Base-by-base conservation (phyloP, 2,797 vertebrate species). In the Gallirallus australis region DNA sequence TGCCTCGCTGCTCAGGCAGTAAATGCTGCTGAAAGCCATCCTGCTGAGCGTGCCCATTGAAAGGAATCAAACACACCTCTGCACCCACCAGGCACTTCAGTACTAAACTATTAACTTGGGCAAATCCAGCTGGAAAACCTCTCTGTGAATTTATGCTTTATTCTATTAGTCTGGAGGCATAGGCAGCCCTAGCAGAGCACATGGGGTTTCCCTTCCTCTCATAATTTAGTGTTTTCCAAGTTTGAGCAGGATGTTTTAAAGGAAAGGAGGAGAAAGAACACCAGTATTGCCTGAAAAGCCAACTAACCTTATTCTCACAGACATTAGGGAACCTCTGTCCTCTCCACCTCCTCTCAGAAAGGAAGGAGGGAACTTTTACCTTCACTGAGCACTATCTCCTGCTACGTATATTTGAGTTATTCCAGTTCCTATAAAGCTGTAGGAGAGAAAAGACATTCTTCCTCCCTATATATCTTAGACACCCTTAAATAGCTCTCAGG, bases 141-240 rank as follows among this genome's bases (percentile, higher is more conserved):
- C 60, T 19, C 85, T 52, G 15, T 40, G 42, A 31, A 17, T 52
- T 35, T 33, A 2, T 8, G 4, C 30, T 31, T 61, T 45, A 8
- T 8, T 33, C 17, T 21, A 0, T 33, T 54, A 4, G 23, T 33
- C 40, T 30, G 11, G 1, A n/a, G 52, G 19, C 37, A 30, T 1
- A 5, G 45, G 57, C 30, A 91, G 61, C 61, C 42, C 24, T 1
- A 27, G 30, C 37, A 78, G 20, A 39, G 30, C 18, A 13, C 35
- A 8, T 4, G n/a, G 31, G 12, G 1, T 89, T 63, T 23, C 28
- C 39, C 30, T 75, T 48, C 31, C 30, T 54, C 15, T 60, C 24
- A 6, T 8, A 59, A 17, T 60, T 33, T 50, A 4, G 3, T 63
- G 72, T 89, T 50, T 76, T 27, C 14, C 27, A 17, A 30, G 33